Conservation (phyloP, 2,797 vertebrate genomes). For the Cryptoblepharus egeriae region DNA sequence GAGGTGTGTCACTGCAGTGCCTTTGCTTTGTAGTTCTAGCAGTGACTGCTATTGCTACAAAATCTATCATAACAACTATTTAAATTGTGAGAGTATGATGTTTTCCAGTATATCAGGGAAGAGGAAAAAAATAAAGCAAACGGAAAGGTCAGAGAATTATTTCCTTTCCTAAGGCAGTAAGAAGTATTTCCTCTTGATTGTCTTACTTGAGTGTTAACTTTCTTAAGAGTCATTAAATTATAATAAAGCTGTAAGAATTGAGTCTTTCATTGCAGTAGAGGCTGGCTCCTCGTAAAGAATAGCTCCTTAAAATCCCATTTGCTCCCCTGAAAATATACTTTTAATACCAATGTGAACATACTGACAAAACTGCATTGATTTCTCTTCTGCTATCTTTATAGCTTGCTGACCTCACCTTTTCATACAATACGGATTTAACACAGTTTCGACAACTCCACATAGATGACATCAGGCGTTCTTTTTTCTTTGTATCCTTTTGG, state of each 20-base stretch:
- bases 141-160: conserved; percentile 27
- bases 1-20: neutral
- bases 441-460: conserved; percentile 87
- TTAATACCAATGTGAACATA: conserved; percentile 33
- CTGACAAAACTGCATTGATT: conserved; percentile 38
- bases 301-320: conserved; percentile 50
- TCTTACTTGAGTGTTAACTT: conserved; percentile 49
- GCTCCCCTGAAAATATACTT: conserved; percentile 33
- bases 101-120: conserved; percentile 23
- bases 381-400: conserved; percentile 69
- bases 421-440: conserved; percentile 82
- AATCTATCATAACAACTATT: neutral
- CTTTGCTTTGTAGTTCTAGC: conserved; percentile 35
- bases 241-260: conserved; percentile 51
- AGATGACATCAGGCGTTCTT: conserved; percentile 92
- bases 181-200: neutral
- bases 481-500: conserved; percentile 94
- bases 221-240: conserved; percentile 54
- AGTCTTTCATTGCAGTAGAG: conserved; percentile 17
- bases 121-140: conserved; percentile 44
- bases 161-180: conserved; percentile 44
- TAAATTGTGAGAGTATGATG: conserved; percentile 24
- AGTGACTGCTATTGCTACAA: neutral
- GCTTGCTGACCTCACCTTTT: conserved; percentile 87
- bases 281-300: conserved; percentile 36